Evolutionary conservation across 2,113 vertebrate species (phyloP), one percentile per base, ranked within the genome.

Genomic region (Halcyon malimbica): DNA sequence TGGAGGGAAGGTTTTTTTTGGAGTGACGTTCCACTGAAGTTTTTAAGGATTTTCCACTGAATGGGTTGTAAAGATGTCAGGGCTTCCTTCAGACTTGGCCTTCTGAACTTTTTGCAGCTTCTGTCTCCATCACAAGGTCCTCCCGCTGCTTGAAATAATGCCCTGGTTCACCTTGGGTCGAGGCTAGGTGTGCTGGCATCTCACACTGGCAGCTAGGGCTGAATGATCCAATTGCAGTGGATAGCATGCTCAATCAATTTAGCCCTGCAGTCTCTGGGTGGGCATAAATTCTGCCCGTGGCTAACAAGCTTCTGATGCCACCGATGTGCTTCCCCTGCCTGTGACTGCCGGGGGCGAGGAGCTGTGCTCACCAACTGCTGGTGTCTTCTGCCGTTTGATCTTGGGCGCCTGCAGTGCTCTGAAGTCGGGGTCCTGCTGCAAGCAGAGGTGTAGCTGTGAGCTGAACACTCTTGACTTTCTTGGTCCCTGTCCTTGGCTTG

Each of bases 351-450:
- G 6, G 16, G 17, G 1, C 0, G 0, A 73, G 59, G 46, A 85
- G 39, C 65, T 1, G 0, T 25, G 26, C 26, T 79, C 4, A 0
- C 21, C 0, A 0, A 15, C 35, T 57, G 31, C 54, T 48, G 67
- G 1, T 33, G 2, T 17, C 53, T 64, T 35, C 0, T 3, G 53
- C 24, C 1, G 0, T 46, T 46, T 51, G 11, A 2, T 33, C 33
- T 44, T 2, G 2, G 0, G 0, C 21, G 53, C 60, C 31, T 2
- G 1, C n/a, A 26, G 29, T 0, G 0, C 53, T 68, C 9, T 3
- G 51, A 69, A 63, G 11, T 2, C 19, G 6, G 16, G 7, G 2
- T 35, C 33, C 21, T 0, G 0, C 53, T 50, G 37, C 8, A 8
- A 67, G 33, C 63, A 51, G 46, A 31, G 56, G 11, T 1, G 0